Evolutionary conservation across 2,888 invertebrate species (phyloP), one percentile per base, ranked within the genome.

Genomic region (Hemicrepidius hirtus): DNA sequence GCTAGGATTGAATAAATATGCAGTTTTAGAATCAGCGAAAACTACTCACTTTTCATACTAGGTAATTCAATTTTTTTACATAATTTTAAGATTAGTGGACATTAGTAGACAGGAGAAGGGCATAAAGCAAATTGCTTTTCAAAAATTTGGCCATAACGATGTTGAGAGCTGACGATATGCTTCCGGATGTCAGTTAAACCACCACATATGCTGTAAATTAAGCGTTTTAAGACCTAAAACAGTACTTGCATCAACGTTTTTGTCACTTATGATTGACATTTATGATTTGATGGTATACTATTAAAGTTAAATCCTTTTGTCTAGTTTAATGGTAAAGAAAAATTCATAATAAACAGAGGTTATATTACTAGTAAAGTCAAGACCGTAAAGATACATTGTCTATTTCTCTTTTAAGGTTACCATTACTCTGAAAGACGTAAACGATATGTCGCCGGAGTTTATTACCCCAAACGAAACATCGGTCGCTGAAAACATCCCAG

Each of bases 361-460:
- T 57, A 57, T 20, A 57, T 59, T 57, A 60, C 35, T 46, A 59
- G 44, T 68, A 57, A 41, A 55, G 40, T 13, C 28, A 35, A 66
- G 28, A 60, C 49, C 68, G 60, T 60, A 68, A 68, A 68, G 53
- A 64, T 71, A 74, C 74, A 62, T 64, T 74, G 57, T 72, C 41
- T 68, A 44, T 70, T 71, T 71, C 60, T 68, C 62, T 67, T 67
- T 69, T 74, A 60, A 97, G 96, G 96, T 97, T 68, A 94, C 93
- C 62, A 93, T 97, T 77, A 91, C 93, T 75, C 88, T 98, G 65
- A 92, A 94, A 84, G 97, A 98, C 86, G 94, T 96, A 75, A 97
- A 98, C 87, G 97, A 98, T 85, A 94, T 95, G 90, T 91, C 94
- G 40, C 97, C 97, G 3, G 92, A 92, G 82, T 96, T 97, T 86